Evolutionary conservation across 2,797 vertebrate genomes (phyloP).

Genomic region (Anniella stebbinsi): DNA sequence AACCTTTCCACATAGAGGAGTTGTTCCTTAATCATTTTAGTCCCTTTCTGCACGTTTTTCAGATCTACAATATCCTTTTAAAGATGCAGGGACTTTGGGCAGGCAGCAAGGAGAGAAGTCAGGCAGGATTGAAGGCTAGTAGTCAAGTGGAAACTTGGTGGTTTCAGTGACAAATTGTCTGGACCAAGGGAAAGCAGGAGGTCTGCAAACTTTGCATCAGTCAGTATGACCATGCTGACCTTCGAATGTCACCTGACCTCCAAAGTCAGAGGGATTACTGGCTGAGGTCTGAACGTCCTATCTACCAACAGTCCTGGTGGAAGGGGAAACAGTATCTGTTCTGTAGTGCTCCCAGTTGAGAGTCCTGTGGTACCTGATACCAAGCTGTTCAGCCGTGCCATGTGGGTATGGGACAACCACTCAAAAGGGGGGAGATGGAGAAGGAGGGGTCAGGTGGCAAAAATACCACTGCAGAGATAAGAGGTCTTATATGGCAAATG

Average conservation of each 20-base stretch:
- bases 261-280: not conserved
- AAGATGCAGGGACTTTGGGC: not conserved
- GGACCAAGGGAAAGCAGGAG: not conserved
- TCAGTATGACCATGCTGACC: not conserved
- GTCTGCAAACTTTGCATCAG: not conserved
- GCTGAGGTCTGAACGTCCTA: not conserved
- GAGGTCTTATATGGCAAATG: not conserved
- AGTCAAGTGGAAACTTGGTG: not conserved
- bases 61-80: no score
- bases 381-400: not conserved
- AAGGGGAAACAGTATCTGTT: not conserved
- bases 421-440: not conserved
- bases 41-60: no score
- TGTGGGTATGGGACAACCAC: not conserved
- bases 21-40: no score
- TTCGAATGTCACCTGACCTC: not conserved
- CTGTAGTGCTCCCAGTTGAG: not conserved
- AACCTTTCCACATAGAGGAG: no score
- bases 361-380: not conserved
- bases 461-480: no score
- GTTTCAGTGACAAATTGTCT: not conserved
- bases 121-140: not conserved
- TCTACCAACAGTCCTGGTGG: not conserved
- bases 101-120: not conserved
- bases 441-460: not conserved